Percentiles rank a stretch among this genome's conserved stretches.
Evolutionary conservation across 2,113 vertebrate genomes (phyloP).

Genomic region (Terrapene triunguis): DNA sequence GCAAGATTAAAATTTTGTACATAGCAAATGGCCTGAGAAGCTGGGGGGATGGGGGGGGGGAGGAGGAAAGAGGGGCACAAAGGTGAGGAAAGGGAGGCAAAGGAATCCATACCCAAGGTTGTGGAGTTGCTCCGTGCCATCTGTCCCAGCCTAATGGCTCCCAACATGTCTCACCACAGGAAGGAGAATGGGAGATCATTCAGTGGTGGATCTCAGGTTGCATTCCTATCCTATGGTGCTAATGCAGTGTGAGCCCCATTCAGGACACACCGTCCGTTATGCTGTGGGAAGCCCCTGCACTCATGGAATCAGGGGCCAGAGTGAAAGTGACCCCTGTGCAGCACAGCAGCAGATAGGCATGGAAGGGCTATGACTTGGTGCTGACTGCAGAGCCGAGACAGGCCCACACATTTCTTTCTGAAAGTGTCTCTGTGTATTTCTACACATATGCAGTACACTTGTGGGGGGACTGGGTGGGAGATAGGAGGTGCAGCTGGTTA

Average conservation of each 20-base stretch:
- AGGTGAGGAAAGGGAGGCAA: background rate
- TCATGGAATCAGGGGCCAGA: too few species aligned
- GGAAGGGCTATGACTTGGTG: too few species aligned
- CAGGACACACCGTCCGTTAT: too few species aligned
- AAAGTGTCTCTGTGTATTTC: too few species aligned
- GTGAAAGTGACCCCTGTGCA: too few species aligned
- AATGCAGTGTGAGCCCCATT: background rate
- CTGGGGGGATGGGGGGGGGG: background rate
- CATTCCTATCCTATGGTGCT: background rate
- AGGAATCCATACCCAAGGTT: accelerated
- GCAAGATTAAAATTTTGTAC: background rate
- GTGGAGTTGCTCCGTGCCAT: background rate
- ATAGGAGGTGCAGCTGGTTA: background rate
- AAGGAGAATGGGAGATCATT: background rate
- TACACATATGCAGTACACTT: background rate
- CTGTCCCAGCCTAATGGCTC: background rate
- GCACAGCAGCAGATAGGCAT: too few species aligned
- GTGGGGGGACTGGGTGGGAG: too few species aligned
- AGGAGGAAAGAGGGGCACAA: background rate
- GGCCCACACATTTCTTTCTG: too few species aligned
- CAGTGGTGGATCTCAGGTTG: background rate
- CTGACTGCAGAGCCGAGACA: too few species aligned
- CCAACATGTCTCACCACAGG: too few species aligned
- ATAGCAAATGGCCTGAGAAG: background rate
- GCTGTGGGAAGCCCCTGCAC: too few species aligned